Percentiles rank a stretch among this genome's conserved stretches.
phyloP scores from a whole-genome alignment of 2,888 invertebrate species.

The Leptinotarsa peninsularis region DNA sequence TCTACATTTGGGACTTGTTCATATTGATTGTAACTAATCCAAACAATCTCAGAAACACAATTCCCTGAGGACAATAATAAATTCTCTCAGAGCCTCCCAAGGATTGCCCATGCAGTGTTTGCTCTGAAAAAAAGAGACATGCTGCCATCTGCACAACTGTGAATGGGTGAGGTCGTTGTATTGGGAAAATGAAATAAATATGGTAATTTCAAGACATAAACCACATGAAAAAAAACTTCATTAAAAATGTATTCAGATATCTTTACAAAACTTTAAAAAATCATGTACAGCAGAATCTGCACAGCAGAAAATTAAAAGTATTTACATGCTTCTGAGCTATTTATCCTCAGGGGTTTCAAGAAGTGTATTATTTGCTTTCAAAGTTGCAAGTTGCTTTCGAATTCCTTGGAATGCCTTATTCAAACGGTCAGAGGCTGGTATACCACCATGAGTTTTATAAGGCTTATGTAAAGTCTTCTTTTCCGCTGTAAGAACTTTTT shows the following conservation, averaged over 20 bases:
- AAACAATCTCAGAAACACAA: too few species aligned
- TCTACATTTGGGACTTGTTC: too few species aligned
- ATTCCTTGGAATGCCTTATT: conserved; percentile 47
- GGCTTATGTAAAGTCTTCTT: conserved; percentile 47
- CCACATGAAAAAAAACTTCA: conserved; percentile 71
- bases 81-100: too few species aligned
- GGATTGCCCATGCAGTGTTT: too few species aligned
- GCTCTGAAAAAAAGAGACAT: too few species aligned
- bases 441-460: conserved; percentile 52
- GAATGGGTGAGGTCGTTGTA: too few species aligned
- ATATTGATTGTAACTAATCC: too few species aligned
- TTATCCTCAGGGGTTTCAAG: conserved; percentile 10
- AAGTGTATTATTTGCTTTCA: neutral
- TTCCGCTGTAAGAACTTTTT: conserved; percentile 47
- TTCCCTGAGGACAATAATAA: too few species aligned
- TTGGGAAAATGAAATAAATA: neutral
- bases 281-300: conserved; percentile 24
- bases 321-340: conserved; percentile 20
- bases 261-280: conserved; percentile 19
- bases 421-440: conserved; percentile 53
- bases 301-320: conserved; percentile 30
- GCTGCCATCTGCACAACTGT: too few species aligned
- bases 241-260: conserved; percentile 12
- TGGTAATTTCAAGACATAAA: neutral
- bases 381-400: conserved; percentile 15